Evolutionary conservation across 2,113 vertebrate genomes (phyloP).

Genomic region (Carettochelys insculpta): DNA sequence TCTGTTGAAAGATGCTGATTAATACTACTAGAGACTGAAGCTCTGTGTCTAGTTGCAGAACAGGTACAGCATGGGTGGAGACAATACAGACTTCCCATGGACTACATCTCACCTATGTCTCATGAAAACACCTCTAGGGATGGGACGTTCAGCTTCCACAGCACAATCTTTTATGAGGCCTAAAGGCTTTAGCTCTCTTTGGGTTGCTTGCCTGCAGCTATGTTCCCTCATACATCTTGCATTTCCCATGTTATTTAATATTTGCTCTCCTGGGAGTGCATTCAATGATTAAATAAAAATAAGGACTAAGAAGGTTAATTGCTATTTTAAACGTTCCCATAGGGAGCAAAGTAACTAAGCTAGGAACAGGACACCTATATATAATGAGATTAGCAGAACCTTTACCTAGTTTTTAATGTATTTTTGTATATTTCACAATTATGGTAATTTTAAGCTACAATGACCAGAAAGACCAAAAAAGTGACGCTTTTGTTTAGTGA

Average conservation of each 20-base stretch:
- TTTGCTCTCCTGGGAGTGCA: not conserved
- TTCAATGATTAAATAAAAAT: not conserved
- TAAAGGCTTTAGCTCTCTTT: constrained; percentile 16
- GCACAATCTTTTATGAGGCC: constrained; percentile 10
- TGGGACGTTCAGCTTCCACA: not conserved
- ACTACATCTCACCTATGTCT: accelerated
- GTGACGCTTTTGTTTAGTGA: not conserved
- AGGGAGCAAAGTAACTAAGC: not conserved
- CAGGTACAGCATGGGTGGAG: accelerated
- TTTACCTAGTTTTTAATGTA: not conserved
- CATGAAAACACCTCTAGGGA: not conserved
- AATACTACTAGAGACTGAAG: not conserved
- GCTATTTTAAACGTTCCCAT: not conserved
- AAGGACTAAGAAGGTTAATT: not conserved
- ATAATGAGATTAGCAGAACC: not conserved
- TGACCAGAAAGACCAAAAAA: not conserved
- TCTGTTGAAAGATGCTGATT: not conserved
- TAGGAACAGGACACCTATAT: constrained; percentile 24
- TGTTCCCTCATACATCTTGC: not conserved
- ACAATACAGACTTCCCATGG: not conserved
- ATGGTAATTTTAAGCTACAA: accelerated
- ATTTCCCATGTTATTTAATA: not conserved
- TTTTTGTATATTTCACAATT: not conserved
- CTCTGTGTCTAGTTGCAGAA: not conserved
- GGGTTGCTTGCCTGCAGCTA: not conserved